Conservation (phyloP, 2,888 invertebrate species). For the Andrena bicolor region DNA sequence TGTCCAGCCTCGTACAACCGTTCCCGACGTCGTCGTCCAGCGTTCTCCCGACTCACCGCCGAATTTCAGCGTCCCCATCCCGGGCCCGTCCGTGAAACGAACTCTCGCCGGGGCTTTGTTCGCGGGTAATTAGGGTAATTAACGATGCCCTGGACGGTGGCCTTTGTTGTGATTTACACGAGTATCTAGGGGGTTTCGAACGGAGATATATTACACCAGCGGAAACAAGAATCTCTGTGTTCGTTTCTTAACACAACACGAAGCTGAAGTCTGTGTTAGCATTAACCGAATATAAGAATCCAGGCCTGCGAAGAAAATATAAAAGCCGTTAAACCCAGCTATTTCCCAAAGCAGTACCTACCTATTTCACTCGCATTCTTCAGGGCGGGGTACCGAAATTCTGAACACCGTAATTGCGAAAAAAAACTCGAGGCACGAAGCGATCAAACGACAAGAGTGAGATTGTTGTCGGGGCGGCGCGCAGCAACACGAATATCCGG, state of each 20-base stretch:
- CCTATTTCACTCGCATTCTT: slow-evolving; percentile 6
- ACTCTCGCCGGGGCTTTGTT: slow-evolving; percentile 36
- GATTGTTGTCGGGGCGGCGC: slow-evolving; percentile 49
- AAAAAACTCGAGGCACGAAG: slow-evolving; percentile 30
- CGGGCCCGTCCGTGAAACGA: slow-evolving; percentile 16
- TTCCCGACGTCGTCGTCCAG: slow-evolving; percentile 39
- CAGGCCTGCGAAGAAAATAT: too few species aligned
- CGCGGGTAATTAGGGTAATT: slow-evolving; percentile 57
- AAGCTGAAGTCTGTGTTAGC: not conserved
- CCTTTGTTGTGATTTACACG: slow-evolving; percentile 50
- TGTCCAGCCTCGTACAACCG: slow-evolving; percentile 70
- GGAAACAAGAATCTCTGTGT: not conserved
- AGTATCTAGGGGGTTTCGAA: not conserved
- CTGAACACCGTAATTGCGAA: slow-evolving; percentile 19
- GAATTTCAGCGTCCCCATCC: slow-evolving; percentile 59
- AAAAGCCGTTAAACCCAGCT: too few species aligned
- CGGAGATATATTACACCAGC: not conserved
- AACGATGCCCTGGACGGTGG: slow-evolving; percentile 37
- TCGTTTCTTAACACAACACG: not conserved
- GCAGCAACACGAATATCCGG: slow-evolving; percentile 57
- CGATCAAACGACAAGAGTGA: slow-evolving; percentile 45
- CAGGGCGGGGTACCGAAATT: not conserved
- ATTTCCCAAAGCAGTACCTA: not conserved
- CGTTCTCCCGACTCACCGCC: slow-evolving; percentile 46
- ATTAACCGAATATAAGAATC: too few species aligned